Percentiles rank a stretch among this genome's conserved stretches.
Conservation (phyloP, 2,888 invertebrate genomes). For the Escarpia spicata region DNA sequence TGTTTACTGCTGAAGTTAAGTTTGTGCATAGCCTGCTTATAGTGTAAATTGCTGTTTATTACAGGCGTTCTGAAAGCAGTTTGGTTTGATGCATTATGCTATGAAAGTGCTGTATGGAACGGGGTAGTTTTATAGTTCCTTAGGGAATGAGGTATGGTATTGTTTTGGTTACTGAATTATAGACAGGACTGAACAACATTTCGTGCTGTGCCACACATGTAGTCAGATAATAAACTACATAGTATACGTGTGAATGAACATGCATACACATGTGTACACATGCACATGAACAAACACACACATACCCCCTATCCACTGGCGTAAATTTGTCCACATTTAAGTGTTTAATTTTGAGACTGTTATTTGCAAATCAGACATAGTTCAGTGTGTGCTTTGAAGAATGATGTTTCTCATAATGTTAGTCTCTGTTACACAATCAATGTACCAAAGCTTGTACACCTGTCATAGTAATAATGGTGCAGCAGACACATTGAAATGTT, state of each 20-base stretch:
- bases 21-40: neutral
- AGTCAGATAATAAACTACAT: neutral
- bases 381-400: neutral
- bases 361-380: neutral
- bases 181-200: neutral
- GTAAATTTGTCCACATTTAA: neutral
- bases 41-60: neutral
- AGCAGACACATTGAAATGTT: neutral
- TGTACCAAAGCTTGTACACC: neutral
- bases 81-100: neutral
- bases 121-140: neutral
- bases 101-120: neutral
- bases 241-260: neutral
- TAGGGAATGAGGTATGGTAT: neutral
- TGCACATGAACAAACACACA: too few relatives aligned
- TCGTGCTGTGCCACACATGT: neutral
- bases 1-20: conserved; percentile 13
- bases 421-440: neutral
- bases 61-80: neutral
- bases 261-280: neutral
- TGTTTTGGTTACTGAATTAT: neutral
- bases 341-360: neutral
- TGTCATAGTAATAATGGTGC: neutral
- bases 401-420: neutral
- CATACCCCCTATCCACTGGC: too few relatives aligned